Base-by-base conservation (phyloP, 2,113 vertebrate species). In the Coreoperca whiteheadi region DNA sequence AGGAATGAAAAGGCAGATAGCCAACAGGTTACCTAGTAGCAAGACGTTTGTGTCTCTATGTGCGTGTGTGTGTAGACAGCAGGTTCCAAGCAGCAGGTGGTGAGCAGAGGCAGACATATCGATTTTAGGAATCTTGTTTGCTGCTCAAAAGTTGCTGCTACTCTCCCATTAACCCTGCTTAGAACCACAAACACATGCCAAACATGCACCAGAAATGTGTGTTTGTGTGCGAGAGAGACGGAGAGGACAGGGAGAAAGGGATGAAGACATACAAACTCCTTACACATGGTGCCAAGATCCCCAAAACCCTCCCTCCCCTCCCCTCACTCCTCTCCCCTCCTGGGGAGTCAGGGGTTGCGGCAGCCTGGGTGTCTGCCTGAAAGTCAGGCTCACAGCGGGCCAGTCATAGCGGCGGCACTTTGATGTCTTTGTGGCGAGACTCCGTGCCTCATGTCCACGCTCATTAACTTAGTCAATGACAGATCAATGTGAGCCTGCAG, bases 381-480 rank as follows among this genome's bases (percentile, higher is more conserved):
- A 89, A 86, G 93, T 86, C 90, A 23, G 83, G 78, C 87, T 93
- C 92, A 88, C 91, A 92, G 91, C 81, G 59, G 91, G 92, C 65
- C 82, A 68, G 91, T 86, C 85, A 69, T 60, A 68, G 81, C 72
- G 65, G 85, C 86, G 14, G 70, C 87, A 78, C 94, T 94, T 94
- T 94, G 93, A 94, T 91, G 92, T 94, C 93, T 94, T 94, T 94
- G 94, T 93, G 90, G 77, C 12, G 57, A 77, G 90, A 79, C 85
- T 90, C 76, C 61, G 74, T 76, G 87, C 89, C 91, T 93, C 89
- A 91, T 82, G 92, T 93, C 92, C 91, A 91, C 76, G 88, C 93
- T 94, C 93, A 90, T 94, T 93, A 94, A 94, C 93, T 94, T 83
- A 77, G 87, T 93, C 94, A 91, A 87, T 93, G 93, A 93, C 89